These are phyloP conservation scores for Melospiza georgiana DNA, from an alignment of 2,113 vertebrate species.

Conservation along the genomic window DNA sequence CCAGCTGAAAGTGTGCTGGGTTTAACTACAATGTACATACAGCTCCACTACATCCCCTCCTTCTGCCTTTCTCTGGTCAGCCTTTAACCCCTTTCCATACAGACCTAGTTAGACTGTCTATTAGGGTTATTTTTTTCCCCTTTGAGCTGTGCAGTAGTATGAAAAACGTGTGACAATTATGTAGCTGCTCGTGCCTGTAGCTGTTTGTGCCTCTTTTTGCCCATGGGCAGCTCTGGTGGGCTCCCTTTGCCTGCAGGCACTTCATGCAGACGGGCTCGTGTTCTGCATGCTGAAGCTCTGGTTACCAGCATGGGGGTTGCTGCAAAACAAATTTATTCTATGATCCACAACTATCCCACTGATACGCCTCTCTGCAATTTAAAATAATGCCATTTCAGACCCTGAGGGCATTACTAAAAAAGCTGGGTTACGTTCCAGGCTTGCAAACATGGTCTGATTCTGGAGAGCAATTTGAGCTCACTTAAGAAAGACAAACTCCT, in stretches of 20 bases:
- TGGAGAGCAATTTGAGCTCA: background rate
- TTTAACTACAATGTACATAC: background rate
- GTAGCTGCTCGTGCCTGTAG: rapidly evolving
- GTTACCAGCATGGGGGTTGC: background rate
- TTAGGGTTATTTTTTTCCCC: background rate
- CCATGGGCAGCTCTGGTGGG: rapidly evolving
- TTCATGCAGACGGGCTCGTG: rapidly evolving
- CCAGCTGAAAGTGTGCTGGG: background rate
- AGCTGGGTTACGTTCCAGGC: background rate
- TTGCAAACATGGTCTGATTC: background rate
- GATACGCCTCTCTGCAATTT: background rate
- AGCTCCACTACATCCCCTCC: background rate
- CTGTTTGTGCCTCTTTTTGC: background rate
- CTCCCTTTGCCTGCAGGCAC: background rate
- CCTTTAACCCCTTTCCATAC: background rate
- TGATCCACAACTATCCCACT: background rate
- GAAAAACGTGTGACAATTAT: rapidly evolving
- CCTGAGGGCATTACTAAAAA: background rate
- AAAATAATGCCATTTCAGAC: background rate
- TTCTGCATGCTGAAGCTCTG: background rate
- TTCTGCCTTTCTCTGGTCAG: background rate
- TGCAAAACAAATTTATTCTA: background rate
- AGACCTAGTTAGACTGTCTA: background rate
- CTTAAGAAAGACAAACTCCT: background rate
- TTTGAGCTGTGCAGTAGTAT: background rate